These are phyloP conservation scores for Aproaerema taeniolella DNA, from an alignment of 2,888 invertebrate species.

Conservation along the genomic window DNA sequence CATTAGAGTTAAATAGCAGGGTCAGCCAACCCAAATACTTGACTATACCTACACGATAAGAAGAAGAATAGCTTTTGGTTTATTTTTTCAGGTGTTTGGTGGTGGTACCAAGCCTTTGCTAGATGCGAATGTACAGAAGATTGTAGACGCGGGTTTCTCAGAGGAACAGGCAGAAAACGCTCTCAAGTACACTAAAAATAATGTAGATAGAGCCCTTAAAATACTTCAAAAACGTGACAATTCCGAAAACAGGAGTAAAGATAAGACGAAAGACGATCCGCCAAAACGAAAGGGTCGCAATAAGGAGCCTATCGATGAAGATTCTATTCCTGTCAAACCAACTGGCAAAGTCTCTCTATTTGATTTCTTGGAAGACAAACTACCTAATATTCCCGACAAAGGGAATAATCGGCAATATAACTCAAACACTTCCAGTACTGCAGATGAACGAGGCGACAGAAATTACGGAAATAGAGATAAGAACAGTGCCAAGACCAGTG, in stretches of 20 bases:
- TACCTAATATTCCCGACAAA: constrained; percentile 77
- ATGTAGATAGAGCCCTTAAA: constrained; percentile 84
- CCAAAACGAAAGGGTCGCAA: constrained; percentile 68
- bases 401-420: constrained; percentile 48
- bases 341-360: constrained; percentile 88
- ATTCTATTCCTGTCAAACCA: constrained; percentile 82
- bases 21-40: too few relatives aligned
- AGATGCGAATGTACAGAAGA: constrained; percentile 86
- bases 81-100: constrained; percentile 71
- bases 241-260: constrained; percentile 61
- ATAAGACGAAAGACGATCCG: constrained; percentile 51
- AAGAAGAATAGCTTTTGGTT: too few relatives aligned
- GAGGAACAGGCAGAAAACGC: constrained; percentile 87
- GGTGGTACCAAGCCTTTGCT: constrained; percentile 82
- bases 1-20: too few relatives aligned
- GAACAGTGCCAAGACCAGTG: constrained; percentile 47
- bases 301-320: constrained; percentile 70
- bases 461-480: constrained; percentile 50
- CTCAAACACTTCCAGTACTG: too few relatives aligned
- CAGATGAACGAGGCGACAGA: constrained; percentile 47
- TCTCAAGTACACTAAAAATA: constrained; percentile 82
- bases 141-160: constrained; percentile 87
- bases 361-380: constrained; percentile 89
- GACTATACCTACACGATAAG: too few relatives aligned
- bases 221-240: constrained; percentile 79